Base-by-base conservation (phyloP, 2,888 invertebrate species). In the Drepana falcataria region DNA sequence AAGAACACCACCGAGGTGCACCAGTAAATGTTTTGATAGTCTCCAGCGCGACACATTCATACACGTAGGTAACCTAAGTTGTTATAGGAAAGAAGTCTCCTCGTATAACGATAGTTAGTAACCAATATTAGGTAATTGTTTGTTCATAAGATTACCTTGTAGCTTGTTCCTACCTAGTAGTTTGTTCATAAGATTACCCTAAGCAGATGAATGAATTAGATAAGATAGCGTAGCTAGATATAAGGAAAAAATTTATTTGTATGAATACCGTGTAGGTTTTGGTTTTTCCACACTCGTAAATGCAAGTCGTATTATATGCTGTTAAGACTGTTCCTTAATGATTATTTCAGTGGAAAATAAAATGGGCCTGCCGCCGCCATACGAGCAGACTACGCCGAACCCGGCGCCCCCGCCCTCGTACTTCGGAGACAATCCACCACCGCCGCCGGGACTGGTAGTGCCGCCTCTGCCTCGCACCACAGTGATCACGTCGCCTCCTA, bases 341-440 rank as follows among this genome's bases (percentile, higher is more conserved):
- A 55, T 35, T 21, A 54, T 85, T 88, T 54, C 81, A 91, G 90
- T 91, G 90, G 90, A 91, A 73, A 90, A 90, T 58, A 91, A 91
- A 72, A 89, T 90, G 86, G 90, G 90, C 9, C 68, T 90, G 2
- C 90, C 90, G 0, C 90, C 90, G 2, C 87, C 90, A 1, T 89
- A 91, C 63, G 84, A 89, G 59, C 83, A 81, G 53, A 66, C 76
- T n/a, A 69, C 79, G 6, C 76, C 85, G 0, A 86, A 83, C 58
- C 84, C 86, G 3, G 83, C 79, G 2, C 89, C 90, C 2, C 90
- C 90, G 1, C 90, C 89, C 0, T 85, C 88, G 0, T 90, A 91
- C 69, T 89, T 88, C 59, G 90, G 88, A 0, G 79, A 81, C 60
- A 80, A 82, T 56, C 87, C 88, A 2, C 87, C 87, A 0, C 87